Conservation (phyloP, 2,888 invertebrate genomes). For the Ryuthela nishihirai region DNA sequence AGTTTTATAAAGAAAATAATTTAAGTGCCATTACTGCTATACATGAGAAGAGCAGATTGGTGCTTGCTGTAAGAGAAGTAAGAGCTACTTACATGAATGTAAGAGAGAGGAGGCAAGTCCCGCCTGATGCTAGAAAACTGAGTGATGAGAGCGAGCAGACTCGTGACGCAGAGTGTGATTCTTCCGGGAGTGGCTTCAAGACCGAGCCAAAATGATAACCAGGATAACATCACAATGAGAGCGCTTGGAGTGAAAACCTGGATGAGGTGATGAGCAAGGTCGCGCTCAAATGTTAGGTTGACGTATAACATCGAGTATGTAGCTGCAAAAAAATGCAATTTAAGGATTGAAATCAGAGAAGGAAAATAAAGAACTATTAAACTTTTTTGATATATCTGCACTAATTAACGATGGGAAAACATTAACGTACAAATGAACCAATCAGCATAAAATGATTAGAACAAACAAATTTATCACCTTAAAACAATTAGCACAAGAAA, state of each 20-base stretch:
- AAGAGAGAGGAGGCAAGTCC: slow-evolving; percentile 80
- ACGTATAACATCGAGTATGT: slow-evolving; percentile 22
- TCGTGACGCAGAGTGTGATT: slow-evolving; percentile 74
- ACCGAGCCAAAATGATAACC: slow-evolving; percentile 84
- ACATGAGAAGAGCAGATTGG: too few species aligned
- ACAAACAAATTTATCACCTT: too few species aligned
- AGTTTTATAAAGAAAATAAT: too few species aligned
- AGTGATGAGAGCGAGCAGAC: slow-evolving; percentile 77
- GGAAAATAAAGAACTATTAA: too few species aligned
- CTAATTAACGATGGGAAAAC: too few species aligned
- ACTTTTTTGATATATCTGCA: too few species aligned
- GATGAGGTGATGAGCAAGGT: slow-evolving; percentile 56
- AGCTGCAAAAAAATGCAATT: slow-evolving; percentile 6
- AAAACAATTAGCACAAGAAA: too few species aligned
- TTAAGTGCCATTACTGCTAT: too few species aligned
- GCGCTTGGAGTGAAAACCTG: slow-evolving; percentile 81
- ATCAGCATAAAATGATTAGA: too few species aligned
- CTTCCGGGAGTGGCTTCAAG: slow-evolving; percentile 78
- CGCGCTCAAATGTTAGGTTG: slow-evolving; percentile 19
- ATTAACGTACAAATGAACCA: too few species aligned
- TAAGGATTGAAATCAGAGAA: neutral
- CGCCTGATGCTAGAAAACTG: slow-evolving; percentile 79
- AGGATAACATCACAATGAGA: slow-evolving; percentile 74
- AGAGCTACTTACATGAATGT: slow-evolving; percentile 65
- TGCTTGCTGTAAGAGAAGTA: too few species aligned